phyloP scores from a whole-genome alignment of 1,140 invertebrate genomes.

The Camponotus floridanus region DNA sequence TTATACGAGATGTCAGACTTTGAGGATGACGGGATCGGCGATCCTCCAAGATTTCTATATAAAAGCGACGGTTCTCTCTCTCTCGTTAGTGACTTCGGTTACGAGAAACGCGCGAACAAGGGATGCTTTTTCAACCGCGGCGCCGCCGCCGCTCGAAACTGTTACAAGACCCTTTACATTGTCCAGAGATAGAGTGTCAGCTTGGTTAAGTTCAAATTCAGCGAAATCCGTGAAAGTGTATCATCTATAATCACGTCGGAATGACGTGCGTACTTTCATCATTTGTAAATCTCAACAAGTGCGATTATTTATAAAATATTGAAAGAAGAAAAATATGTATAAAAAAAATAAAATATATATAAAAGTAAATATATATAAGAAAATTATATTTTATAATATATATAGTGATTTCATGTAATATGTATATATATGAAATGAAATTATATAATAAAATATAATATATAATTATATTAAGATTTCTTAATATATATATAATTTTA shows the following conservation, averaged over 20 bases:
- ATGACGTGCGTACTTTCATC: not conserved
- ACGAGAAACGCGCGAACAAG: constrained; percentile 65
- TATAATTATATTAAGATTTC: too few relatives aligned
- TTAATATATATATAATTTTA: too few relatives aligned
- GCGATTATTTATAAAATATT: not conserved
- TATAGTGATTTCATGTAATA: not conserved
- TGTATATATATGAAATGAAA: not conserved
- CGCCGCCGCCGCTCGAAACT: constrained; percentile 45
- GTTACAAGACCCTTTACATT: constrained; percentile 57
- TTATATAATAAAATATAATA: too few relatives aligned
- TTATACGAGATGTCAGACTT: constrained; percentile 46
- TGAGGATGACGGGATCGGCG: constrained; percentile 34
- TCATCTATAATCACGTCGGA: not conserved
- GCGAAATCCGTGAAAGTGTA: constrained; percentile 12
- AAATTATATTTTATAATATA: constrained; percentile 10
- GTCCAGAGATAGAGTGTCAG: constrained; percentile 60
- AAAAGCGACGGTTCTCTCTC: constrained; percentile 50
- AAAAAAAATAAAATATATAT: not conserved
- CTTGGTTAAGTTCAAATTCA: constrained; percentile 42
- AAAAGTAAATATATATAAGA: not conserved
- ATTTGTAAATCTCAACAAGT: not conserved
- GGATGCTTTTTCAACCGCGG: constrained; percentile 55
- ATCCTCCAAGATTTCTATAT: constrained; percentile 57
- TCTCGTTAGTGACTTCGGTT: constrained; percentile 59
- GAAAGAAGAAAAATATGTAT: not conserved